These are phyloP conservation scores for Ammodytes marinus DNA, from an alignment of 2,113 vertebrate species.

Conservation along the genomic window DNA sequence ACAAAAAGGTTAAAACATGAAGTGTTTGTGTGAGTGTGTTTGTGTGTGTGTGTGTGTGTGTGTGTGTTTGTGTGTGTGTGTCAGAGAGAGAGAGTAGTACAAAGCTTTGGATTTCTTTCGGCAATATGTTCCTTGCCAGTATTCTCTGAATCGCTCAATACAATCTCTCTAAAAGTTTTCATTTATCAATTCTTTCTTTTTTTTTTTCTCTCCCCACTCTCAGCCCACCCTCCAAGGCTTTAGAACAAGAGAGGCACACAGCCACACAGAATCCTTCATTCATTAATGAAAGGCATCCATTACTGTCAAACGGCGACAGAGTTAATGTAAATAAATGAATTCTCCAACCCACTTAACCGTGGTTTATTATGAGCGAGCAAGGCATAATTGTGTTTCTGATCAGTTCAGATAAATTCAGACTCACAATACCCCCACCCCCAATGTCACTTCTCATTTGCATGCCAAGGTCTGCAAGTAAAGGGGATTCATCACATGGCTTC, in stretches of 20 bases:
- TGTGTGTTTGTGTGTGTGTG: slow-evolving; percentile 1
- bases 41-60: slow-evolving; percentile 8
- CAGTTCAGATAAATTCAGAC: slow-evolving; percentile 79
- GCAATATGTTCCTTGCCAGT: slow-evolving; percentile 69
- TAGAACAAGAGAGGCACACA: slow-evolving; percentile 42
- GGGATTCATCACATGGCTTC: slow-evolving; percentile 69
- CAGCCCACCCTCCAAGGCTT: slow-evolving; percentile 23
- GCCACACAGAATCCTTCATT: slow-evolving; percentile 63
- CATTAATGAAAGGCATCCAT: slow-evolving; percentile 84
- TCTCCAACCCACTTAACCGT: slow-evolving; percentile 82
- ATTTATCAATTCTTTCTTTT: slow-evolving; percentile 74
- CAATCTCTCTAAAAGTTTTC: slow-evolving; percentile 81
- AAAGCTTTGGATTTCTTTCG: slow-evolving; percentile 50
- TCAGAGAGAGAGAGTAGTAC: slow-evolving; percentile 2
- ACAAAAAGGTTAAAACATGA: slow-evolving; percentile 30
- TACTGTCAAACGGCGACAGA: slow-evolving; percentile 75
- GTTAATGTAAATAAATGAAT: slow-evolving; percentile 87
- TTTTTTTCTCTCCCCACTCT: neutral
- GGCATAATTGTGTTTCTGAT: slow-evolving; percentile 84
- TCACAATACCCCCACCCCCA: slow-evolving; percentile 50
- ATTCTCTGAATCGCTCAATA: slow-evolving; percentile 63
- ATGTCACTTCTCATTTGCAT: slow-evolving; percentile 66
- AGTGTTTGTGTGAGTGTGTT: slow-evolving; percentile 4
- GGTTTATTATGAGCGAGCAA: slow-evolving; percentile 84
- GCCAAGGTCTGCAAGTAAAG: slow-evolving; percentile 49